These are phyloP conservation scores for Stylophora pistillata DNA, from an alignment of 64 coral and sea anemone genomes.

Conservation along the genomic window DNA sequence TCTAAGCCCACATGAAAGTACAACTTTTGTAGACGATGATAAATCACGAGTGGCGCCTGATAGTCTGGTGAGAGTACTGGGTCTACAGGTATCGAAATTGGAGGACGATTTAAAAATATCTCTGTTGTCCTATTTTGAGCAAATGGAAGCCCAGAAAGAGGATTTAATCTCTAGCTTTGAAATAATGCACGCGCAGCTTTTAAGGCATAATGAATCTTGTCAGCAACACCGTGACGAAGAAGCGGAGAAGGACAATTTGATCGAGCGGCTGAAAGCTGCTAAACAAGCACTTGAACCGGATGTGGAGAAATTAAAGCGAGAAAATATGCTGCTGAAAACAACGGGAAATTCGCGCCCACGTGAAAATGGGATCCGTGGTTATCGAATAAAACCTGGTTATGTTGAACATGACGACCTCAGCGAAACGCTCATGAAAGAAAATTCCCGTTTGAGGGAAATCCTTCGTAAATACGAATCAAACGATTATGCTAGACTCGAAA, in stretches of 20 bases:
- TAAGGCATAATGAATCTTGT: constrained; percentile 77
- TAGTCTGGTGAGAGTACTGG: constrained; percentile 70
- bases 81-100: constrained; percentile 78
- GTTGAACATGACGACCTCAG: constrained; percentile 48
- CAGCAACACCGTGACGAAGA: constrained; percentile 75
- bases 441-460: constrained; percentile 56
- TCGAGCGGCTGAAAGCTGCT: constrained; percentile 58
- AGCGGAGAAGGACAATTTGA: constrained; percentile 55
- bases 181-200: constrained; percentile 78
- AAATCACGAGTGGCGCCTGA: constrained; percentile 56
- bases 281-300: constrained; percentile 75
- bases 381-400: constrained; percentile 7
- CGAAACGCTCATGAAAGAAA: constrained; percentile 72
- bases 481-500: constrained; percentile 68
- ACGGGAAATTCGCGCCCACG: not conserved
- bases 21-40: not conserved
- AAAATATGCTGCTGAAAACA: constrained; percentile 27
- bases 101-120: constrained; percentile 90
- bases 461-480: constrained; percentile 53
- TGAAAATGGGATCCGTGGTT: constrained; percentile 18
- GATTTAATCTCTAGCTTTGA: constrained; percentile 87
- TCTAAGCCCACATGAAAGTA: not conserved
- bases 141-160: constrained; percentile 86
- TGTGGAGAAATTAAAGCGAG: constrained; percentile 53
- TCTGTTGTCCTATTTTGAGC: constrained; percentile 71